Evolutionary conservation across 1,140 invertebrate species (phyloP).

Genomic region (Eulimnadia texana): DNA sequence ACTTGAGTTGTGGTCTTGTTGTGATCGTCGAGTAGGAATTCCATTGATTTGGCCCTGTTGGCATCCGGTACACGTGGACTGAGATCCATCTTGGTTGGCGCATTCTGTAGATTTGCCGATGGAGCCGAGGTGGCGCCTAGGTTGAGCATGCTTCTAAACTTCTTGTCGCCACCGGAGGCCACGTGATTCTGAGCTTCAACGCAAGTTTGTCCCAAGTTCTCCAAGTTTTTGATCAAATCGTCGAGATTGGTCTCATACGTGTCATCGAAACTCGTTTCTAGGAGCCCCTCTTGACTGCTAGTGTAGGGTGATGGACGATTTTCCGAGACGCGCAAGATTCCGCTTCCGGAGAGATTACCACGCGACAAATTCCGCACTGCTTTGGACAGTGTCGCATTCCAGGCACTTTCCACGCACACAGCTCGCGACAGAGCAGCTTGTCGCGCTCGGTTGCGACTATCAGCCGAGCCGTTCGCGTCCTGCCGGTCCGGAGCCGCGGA

Average conservation of each 20-base stretch:
- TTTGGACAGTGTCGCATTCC: constrained; percentile 18
- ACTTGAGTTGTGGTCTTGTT: constrained; percentile 62
- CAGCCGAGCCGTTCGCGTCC: not conserved
- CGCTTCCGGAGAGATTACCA: constrained; percentile 19
- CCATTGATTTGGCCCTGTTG: constrained; percentile 69
- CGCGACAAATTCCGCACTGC: constrained; percentile 19
- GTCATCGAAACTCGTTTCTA: constrained; percentile 15
- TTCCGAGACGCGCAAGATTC: no score
- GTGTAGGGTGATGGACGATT: constrained; percentile 5
- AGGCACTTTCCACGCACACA: constrained; percentile 25
- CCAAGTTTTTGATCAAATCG: constrained; percentile 30
- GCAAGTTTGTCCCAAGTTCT: constrained; percentile 18
- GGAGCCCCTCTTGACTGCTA: constrained; percentile 1
- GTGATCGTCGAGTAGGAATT: constrained; percentile 80
- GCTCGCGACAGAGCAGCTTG: constrained; percentile 12
- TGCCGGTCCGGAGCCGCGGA: not conserved
- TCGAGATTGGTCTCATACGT: constrained; percentile 27
- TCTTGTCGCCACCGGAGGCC: constrained; percentile 39
- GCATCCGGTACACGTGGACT: constrained; percentile 28
- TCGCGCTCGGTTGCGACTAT: constrained; percentile 11
- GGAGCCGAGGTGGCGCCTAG: constrained; percentile 37
- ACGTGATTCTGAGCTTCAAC: constrained; percentile 24
- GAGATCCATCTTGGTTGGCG: constrained; percentile 23
- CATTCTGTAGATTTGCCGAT: constrained; percentile 19
- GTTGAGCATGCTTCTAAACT: constrained; percentile 61